These are phyloP conservation scores for Amphimallon solstitiale DNA, from an alignment of 2,888 invertebrate genomes.

Conservation along the genomic window DNA sequence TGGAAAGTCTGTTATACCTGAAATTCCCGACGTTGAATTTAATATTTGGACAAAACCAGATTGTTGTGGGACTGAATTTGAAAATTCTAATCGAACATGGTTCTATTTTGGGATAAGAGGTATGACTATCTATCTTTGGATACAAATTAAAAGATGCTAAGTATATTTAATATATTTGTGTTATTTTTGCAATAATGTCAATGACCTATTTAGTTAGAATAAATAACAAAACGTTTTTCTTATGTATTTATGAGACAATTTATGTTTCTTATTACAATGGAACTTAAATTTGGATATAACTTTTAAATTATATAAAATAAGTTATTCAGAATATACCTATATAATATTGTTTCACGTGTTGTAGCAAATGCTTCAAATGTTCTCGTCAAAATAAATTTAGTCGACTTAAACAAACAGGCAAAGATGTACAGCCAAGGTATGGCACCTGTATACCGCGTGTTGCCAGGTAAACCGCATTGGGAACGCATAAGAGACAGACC, in stretches of 20 bases:
- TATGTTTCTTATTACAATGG: no score
- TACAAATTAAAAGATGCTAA: no score
- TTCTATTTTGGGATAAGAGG: constrained; percentile 86
- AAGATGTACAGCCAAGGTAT: constrained; percentile 93
- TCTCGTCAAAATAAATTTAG: constrained; percentile 81
- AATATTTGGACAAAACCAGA: constrained; percentile 92
- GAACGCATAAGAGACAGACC: constrained; percentile 85
- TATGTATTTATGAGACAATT: no score
- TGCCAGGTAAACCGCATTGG: constrained; percentile 85
- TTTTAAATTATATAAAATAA: no score
- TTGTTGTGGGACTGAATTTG: constrained; percentile 86
- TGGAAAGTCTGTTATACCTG: constrained; percentile 54
- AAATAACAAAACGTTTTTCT: no score
- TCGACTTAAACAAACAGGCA: constrained; percentile 89
- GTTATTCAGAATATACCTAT: no score
- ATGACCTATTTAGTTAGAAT: no score
- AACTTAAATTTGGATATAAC: no score
- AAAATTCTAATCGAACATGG: constrained; percentile 92
- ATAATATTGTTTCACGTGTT: constrained; percentile 35
- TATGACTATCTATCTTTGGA: no score
- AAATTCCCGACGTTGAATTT: constrained; percentile 80
- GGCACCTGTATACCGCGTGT: constrained; percentile 80
- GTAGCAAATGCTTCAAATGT: constrained; percentile 65
- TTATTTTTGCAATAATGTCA: no score
- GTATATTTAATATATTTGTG: no score